These are phyloP conservation scores for Gymnothorax reevesii DNA, from an alignment of 2,797 vertebrate species.

Conservation along the genomic window DNA sequence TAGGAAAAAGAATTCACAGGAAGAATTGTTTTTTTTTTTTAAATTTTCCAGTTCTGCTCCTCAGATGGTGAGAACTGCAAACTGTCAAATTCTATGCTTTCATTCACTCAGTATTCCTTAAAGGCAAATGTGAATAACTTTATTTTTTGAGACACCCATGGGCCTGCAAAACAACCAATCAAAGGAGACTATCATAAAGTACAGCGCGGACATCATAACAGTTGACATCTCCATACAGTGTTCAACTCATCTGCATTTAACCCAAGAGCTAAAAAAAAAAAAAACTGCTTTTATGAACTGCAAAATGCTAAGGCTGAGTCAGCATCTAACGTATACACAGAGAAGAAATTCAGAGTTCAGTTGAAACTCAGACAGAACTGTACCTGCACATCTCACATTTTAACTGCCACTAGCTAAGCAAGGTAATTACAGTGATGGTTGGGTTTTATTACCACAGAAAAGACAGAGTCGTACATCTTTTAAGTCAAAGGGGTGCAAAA, in stretches of 20 bases:
- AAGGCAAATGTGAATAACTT: not conserved
- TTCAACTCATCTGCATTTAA: conserved; percentile 25
- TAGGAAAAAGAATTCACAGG: not conserved
- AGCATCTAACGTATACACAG: not conserved
- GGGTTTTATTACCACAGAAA: conserved; percentile 34
- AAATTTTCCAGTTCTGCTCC: not conserved
- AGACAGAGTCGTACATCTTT: conserved; percentile 29
- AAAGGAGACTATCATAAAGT: not conserved
- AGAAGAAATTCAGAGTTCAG: not conserved
- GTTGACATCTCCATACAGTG: conserved; percentile 3
- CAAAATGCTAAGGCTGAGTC: not conserved
- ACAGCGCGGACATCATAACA: not conserved
- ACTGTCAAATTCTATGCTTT: conserved; percentile 10
- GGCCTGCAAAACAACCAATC: not conserved
- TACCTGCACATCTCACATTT: conserved; percentile 19
- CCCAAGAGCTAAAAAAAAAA: not conserved
- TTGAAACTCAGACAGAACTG: conserved; percentile 18
- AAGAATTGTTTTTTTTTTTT: not conserved
- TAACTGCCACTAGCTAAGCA: conserved; percentile 33
- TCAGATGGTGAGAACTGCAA: not conserved
- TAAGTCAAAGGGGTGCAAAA: conserved; percentile 9
- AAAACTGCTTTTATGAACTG: conserved; percentile 16
- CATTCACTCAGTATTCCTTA: not conserved
- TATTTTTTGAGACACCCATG: not conserved
- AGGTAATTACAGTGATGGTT: conserved; percentile 33